Conservation (phyloP, 2,797 vertebrate genomes). For the Sebastolobus altivelis region DNA sequence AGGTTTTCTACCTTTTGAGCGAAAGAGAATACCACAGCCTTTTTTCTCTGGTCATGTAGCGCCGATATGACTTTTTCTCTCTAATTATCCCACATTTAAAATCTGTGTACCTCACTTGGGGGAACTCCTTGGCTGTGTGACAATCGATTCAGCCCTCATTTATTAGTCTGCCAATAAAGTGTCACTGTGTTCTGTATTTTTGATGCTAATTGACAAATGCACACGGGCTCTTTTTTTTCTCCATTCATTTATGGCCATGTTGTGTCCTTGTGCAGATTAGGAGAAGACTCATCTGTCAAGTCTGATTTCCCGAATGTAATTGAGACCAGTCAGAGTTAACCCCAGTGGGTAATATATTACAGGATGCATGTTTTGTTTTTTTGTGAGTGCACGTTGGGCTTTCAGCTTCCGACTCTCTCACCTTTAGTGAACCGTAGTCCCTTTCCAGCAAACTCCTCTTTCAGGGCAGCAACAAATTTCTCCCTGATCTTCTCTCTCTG, state of each 20-base stretch:
- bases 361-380: not conserved
- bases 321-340: not conserved
- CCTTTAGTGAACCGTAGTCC: constrained; percentile 95
- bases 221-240: not conserved
- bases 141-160: too few relatives aligned
- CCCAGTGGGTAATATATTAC: not conserved
- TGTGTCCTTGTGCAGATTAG: not conserved
- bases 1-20: not conserved
- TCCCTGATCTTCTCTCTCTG: constrained; percentile 97
- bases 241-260: not conserved
- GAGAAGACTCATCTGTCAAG: not conserved
- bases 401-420: constrained; percentile 58
- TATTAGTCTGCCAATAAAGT: not conserved
- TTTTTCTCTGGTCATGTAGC: not conserved
- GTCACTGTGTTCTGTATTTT: not conserved
- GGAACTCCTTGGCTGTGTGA: too few relatives aligned
- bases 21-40: not conserved
- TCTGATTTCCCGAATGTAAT: not conserved
- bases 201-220: not conserved
- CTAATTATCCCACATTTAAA: too few relatives aligned
- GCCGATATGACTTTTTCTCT: not conserved
- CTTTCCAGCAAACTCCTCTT: constrained; percentile 96
- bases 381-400: not conserved
- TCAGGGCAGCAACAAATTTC: constrained; percentile 95
- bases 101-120: too few relatives aligned